phyloP scores from a whole-genome alignment of 1,140 invertebrate genomes.

The Drosophila lowei region DNA sequence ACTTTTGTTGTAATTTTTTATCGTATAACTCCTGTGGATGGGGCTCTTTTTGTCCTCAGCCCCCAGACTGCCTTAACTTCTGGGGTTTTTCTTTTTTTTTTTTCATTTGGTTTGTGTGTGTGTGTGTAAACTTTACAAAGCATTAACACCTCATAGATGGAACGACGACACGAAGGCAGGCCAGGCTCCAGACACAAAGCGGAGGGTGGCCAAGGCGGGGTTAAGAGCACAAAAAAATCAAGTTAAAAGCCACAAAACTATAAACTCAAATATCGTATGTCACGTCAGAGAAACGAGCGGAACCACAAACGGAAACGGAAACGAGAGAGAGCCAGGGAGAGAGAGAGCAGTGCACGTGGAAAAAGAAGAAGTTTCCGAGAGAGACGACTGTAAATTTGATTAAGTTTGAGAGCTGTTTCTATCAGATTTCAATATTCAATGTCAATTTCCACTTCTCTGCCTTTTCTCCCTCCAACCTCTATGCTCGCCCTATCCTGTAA shows the following conservation, averaged over 20 bases:
- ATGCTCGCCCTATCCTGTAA: neutral
- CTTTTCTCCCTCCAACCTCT: too few species aligned
- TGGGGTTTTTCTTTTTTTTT: conserved; percentile 22
- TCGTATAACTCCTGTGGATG: conserved; percentile 32
- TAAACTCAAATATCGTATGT: conserved; percentile 50
- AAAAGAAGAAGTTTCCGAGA: too few species aligned
- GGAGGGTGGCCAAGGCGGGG: neutral
- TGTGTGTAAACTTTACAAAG: conserved; percentile 63
- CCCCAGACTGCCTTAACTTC: conserved; percentile 42
- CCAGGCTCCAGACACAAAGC: conserved; percentile 26
- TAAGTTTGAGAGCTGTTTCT: too few species aligned
- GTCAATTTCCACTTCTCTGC: too few species aligned
- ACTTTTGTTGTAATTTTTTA: conserved; percentile 50
- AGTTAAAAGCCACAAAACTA: conserved; percentile 47
- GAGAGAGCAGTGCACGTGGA: too few species aligned
- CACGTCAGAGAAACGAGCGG: conserved; percentile 24
- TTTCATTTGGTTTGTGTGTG: conserved; percentile 23
- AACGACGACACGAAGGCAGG: conserved; percentile 8
- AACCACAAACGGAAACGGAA: neutral
- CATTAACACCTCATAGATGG: conserved; percentile 73
- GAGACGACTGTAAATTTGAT: too few species aligned
- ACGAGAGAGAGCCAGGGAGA: too few species aligned
- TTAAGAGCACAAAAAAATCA: conserved; percentile 22
- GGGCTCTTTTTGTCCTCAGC: conserved; percentile 33
- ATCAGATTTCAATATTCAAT: too few species aligned